Base-by-base conservation (phyloP, 2,113 vertebrate genomes). In the Scolopax mira region DNA sequence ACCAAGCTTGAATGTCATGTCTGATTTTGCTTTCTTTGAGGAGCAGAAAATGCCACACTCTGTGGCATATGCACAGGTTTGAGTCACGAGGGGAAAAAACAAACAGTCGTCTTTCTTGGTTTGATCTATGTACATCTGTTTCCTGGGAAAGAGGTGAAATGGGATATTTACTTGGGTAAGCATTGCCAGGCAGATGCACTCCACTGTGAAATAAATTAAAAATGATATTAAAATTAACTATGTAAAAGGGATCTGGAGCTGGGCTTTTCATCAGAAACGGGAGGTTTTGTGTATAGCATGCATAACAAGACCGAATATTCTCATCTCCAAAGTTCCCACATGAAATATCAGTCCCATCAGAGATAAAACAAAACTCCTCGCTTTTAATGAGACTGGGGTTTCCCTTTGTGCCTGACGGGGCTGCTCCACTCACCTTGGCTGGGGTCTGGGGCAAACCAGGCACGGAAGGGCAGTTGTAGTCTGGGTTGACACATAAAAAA, bases 141-240 rank as follows among this genome's bases (percentile, higher is more conserved):
- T 65, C 54, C 94, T 49, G 84, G 77, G 72, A 95, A 82, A 93
- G 82, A 87, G 79, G 92, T 64, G 84, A 89, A 55, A 46, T 24
- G 77, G 60, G 54, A 33, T 91, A 61, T 92, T 95, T 89, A 92
- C 80, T 79, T 13, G 83, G 73, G 79, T 39, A 78, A 87, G 51
- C 46, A 37, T 11, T 51, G 39, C 12, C 39, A 94, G 64, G 13
- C 72, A 91, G 73, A 77, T 75, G 82, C 73, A 52, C 62, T 83
- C 82, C 79, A 8, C 42, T n/a, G 88, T 54, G 85, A 95, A 93
- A 93, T 58, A 75, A 94, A 96, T 91, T 73, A 89, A 87, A 81
- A 88, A 78, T 35, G 4, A 58, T 46, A 77, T 93, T 67, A 62
- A 96, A 96, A 87, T 95, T 60, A 83, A 79, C 75, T 81, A 44